phyloP scores from a whole-genome alignment of 2,797 vertebrate genomes.

The Enteromius afrohamiltoni region DNA sequence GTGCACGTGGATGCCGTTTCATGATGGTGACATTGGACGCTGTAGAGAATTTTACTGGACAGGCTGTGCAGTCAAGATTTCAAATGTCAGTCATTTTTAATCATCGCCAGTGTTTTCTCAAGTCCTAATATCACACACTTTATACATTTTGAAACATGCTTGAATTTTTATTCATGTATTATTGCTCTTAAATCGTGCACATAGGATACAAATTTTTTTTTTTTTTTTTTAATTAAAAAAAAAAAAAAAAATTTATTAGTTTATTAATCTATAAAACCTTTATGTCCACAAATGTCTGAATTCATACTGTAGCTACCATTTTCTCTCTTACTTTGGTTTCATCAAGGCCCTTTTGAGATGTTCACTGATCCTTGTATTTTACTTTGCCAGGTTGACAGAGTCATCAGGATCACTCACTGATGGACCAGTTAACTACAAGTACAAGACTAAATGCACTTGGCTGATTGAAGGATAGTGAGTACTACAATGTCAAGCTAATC shows the following conservation, averaged over 20 bases:
- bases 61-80: constrained; percentile 8
- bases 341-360: background rate
- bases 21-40: background rate
- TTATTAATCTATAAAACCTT: background rate
- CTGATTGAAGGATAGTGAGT: constrained; percentile 66
- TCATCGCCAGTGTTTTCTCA: background rate
- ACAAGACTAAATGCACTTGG: constrained; percentile 97
- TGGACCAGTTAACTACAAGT: constrained; percentile 93
- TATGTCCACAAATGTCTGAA: background rate
- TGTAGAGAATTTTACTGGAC: background rate
- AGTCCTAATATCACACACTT: background rate
- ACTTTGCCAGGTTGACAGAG: constrained; percentile 35
- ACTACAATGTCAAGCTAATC: background rate
- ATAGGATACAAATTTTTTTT: background rate
- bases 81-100: constrained; percentile 6
- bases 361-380: constrained; percentile 21
- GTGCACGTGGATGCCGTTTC: background rate
- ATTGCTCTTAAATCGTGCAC: background rate
- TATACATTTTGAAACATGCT: background rate
- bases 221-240: too few relatives aligned
- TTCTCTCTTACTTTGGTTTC: background rate
- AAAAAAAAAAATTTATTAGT: background rate
- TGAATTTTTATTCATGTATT: too few relatives aligned
- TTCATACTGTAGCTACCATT: background rate
- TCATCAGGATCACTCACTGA: constrained; percentile 45